Evolutionary conservation across 30 jellyfish, hydroid and myxozoan genomes (phyloP), one percentile per base, ranked within the genome.

Genomic region (Cassiopea xamachana): DNA sequence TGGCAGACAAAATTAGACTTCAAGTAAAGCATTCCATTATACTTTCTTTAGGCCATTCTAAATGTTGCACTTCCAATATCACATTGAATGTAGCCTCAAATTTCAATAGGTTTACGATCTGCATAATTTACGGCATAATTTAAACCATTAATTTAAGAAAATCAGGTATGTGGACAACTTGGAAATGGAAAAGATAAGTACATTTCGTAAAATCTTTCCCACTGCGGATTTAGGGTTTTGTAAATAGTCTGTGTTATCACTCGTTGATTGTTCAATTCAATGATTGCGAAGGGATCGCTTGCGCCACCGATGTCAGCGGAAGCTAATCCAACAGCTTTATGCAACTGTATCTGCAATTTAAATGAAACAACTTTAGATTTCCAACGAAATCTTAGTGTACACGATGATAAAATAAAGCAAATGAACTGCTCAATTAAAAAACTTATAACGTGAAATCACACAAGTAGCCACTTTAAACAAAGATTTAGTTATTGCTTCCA

Each of bases 271-370:
- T 87, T 92, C 58, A 95, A 55, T 59, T 95, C 99, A 3, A 95
- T 87, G 70, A 95, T 90, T 1, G 99, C 98, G 71, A 95, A 95
- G 45, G 99, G 99, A 84, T 95, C 99, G 58, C 99, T 95, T 50
- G 98, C 93, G n/a, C 99, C 99, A 49, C 99, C 97, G 39, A 91
- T 72, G 85, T 95, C 99, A 19, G 97, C 97, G 1, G 90, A 97
- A 8, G 99, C 99, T 46, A 95, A 85, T 6, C 98, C 97, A 83
- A 87, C 96, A 1, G 99, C 99, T 58, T 98, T 89, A 69, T 95
- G 99, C 46, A 95, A 84, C 74, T 81, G 92, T 55, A 78, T 48
- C 75, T 78, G 75, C 87, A 48, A 47, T 15, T 7, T 5, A 50
- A 82, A 1, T 16, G 4, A 46, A 0, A 59, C 43, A 67, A 0